phyloP scores from a whole-genome alignment of 2,113 vertebrate species.

The Pavo muticus region DNA sequence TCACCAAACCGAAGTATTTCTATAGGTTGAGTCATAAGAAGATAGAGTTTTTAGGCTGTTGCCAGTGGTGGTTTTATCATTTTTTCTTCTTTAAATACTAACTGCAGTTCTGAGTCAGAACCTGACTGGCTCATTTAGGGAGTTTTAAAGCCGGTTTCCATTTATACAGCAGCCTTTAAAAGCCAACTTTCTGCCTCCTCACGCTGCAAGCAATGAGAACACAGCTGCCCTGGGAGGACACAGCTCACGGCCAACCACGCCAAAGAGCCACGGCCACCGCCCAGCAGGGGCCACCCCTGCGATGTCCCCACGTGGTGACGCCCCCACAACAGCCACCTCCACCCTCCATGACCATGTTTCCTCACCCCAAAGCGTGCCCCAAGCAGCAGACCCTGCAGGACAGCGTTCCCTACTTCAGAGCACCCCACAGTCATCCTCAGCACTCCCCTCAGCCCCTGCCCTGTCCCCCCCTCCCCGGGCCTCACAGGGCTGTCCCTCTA shows the following conservation, averaged over 20 bases:
- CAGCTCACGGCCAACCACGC: conserved; percentile 9
- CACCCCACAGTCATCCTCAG: not conserved
- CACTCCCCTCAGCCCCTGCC: not conserved
- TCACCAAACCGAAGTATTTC: conserved; percentile 71
- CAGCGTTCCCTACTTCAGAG: not conserved
- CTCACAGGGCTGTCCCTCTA: not conserved
- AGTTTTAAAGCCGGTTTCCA: conserved; percentile 69
- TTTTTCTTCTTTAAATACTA: conserved; percentile 47
- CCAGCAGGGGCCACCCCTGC: not conserved
- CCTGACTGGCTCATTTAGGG: conserved; percentile 40
- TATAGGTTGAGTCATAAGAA: conserved; percentile 75
- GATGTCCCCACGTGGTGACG: fast-evolving
- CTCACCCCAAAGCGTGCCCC: not conserved
- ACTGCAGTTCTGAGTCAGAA: conserved; percentile 82
- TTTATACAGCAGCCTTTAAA: conserved; percentile 63
- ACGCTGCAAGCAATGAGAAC: conserved; percentile 2
- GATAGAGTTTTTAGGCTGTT: conserved; percentile 68
- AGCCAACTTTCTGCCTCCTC: conserved; percentile 60
- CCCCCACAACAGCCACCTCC: not conserved
- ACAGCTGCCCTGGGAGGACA: conserved; percentile 26
- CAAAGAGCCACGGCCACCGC: not conserved
- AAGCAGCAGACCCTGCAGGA: not conserved
- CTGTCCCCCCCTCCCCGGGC: not conserved
- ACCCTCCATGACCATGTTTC: not conserved
- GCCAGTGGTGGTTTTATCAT: conserved; percentile 10